Conservation (phyloP, 2,113 vertebrate genomes). For the Albula goreensis region DNA sequence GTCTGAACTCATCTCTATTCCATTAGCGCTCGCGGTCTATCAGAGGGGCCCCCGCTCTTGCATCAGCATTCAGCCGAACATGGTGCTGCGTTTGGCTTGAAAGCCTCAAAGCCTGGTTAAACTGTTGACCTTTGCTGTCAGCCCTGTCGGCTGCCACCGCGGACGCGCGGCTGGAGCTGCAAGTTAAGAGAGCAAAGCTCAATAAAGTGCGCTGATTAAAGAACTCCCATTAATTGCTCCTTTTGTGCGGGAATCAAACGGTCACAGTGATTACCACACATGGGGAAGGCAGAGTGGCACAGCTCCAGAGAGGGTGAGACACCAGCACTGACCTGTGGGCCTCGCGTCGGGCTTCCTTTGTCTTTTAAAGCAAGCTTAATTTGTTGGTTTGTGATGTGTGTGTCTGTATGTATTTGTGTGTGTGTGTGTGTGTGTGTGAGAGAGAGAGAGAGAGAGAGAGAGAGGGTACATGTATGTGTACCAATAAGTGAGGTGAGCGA, state of each 20-base stretch:
- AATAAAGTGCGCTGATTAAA: slow-evolving; percentile 71
- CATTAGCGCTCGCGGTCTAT: not conserved
- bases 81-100: slow-evolving; percentile 59
- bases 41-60: slow-evolving; percentile 18
- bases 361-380: slow-evolving; percentile 4
- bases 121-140: slow-evolving; percentile 71
- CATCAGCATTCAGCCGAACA: slow-evolving; percentile 49
- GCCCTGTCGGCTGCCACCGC: slow-evolving; percentile 50
- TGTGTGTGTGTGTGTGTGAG: not conserved
- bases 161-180: slow-evolving; percentile 56
- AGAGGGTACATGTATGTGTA: not conserved
- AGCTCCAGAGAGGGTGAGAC: not conserved
- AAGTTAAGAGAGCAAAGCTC: slow-evolving; percentile 62
- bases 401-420: not conserved
- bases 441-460: not conserved
- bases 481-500: not conserved
- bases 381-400: not conserved
- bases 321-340: not conserved
- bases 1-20: slow-evolving; percentile 49
- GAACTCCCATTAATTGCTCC: slow-evolving; percentile 69
- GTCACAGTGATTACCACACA: slow-evolving; percentile 55
- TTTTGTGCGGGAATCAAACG: slow-evolving; percentile 68
- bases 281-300: not conserved
- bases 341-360: not conserved
- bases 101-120: slow-evolving; percentile 61